Conservation (phyloP, 2,888 invertebrate genomes). For the Phymatocera aterrima region DNA sequence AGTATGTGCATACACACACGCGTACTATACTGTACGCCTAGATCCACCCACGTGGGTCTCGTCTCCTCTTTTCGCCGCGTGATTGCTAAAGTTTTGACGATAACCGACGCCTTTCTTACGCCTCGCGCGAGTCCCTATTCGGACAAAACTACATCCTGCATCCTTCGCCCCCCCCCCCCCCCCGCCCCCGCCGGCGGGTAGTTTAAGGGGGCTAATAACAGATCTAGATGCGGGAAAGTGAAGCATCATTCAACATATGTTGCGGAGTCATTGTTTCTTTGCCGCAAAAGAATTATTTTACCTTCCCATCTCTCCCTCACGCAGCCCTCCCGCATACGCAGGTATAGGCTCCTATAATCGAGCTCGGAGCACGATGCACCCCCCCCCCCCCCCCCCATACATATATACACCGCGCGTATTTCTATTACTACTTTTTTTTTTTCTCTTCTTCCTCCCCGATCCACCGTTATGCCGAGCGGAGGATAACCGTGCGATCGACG, state of each 20-base stretch:
- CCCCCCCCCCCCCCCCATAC: no score
- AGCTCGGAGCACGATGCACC: not conserved
- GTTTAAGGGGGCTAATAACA: constrained; percentile 62
- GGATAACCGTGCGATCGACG: not conserved
- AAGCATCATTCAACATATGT: constrained; percentile 68
- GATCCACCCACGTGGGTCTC: constrained; percentile 22
- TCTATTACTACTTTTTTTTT: constrained; percentile 1
- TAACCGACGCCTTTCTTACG: not conserved
- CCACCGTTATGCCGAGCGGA: constrained; percentile 1
- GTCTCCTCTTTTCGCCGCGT: no score
- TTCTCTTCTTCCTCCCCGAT: not conserved
- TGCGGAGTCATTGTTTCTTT: constrained; percentile 62
- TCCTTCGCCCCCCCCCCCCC: not conserved
- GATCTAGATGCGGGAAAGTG: constrained; percentile 64
- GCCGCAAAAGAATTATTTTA: constrained; percentile 37
- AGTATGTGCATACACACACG: no score
- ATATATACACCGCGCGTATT: no score
- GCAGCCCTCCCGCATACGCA: not conserved
- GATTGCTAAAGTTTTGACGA: not conserved
- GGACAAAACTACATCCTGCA: not conserved
- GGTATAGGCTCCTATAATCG: not conserved
- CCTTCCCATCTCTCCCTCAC: not conserved
- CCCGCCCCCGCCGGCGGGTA: not conserved
- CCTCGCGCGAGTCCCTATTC: not conserved
- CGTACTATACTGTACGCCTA: no score